Evolutionary conservation across 2,113 vertebrate species (phyloP).

Genomic region (Hydrolagus affinis): DNA sequence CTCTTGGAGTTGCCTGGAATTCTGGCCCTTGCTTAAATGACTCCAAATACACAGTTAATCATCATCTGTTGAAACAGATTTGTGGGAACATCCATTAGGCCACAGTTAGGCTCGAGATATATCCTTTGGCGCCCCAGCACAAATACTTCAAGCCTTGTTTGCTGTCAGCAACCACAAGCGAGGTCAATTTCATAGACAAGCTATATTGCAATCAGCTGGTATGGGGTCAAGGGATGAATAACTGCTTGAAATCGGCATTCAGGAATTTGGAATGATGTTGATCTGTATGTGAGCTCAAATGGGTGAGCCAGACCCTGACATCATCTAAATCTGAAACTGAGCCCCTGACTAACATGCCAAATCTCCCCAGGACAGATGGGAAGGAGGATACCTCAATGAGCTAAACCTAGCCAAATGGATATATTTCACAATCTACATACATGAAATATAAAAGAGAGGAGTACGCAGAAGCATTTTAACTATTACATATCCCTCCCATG

Average conservation of each 20-base stretch:
- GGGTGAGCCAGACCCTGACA: background rate
- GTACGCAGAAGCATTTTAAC: background rate
- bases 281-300: background rate
- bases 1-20: no score
- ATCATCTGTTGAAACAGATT: no score
- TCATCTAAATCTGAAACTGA: background rate
- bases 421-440: background rate
- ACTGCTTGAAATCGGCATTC: background rate
- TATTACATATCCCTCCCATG: background rate
- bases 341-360: background rate
- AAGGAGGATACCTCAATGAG: background rate
- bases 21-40: no score
- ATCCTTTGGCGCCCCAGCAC: background rate
- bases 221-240: no score
- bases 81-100: no score
- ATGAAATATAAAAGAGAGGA: background rate
- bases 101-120: no score
- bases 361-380: background rate
- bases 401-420: background rate
- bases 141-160: background rate
- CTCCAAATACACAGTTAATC: no score
- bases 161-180: background rate
- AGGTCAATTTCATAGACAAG: background rate
- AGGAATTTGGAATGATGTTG: background rate
- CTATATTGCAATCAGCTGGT: background rate